phyloP scores from a whole-genome alignment of 2,888 invertebrate genomes.

The Mythimna vitellina region DNA sequence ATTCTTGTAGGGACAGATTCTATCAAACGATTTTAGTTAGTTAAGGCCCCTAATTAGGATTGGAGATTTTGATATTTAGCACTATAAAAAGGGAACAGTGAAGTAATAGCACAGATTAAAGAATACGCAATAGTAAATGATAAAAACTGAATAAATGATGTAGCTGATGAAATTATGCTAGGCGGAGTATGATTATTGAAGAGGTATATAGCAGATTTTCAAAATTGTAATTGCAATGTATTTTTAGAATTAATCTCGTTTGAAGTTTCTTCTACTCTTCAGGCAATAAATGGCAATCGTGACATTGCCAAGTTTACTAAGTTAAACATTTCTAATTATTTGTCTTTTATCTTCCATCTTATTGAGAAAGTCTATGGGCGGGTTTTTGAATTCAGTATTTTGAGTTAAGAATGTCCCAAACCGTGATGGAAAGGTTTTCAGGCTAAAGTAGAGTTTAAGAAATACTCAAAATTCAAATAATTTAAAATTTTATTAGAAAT shows the following conservation, averaged over 20 bases:
- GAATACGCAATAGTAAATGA: background rate
- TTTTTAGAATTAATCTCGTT: too few relatives aligned
- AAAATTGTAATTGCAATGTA: too few relatives aligned
- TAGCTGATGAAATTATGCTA: too few relatives aligned
- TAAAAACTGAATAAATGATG: too few relatives aligned
- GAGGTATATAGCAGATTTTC: background rate
- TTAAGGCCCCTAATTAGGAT: conserved; percentile 2
- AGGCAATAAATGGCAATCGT: background rate
- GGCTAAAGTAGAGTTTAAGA: too few relatives aligned
- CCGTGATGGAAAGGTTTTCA: too few relatives aligned
- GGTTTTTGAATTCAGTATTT: too few relatives aligned
- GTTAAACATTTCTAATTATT: conserved; percentile 4
- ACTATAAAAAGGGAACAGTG: background rate
- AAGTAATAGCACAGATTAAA: too few relatives aligned
- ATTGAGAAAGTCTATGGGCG: background rate
- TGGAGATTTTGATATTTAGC: conserved; percentile 6
- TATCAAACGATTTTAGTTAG: conserved; percentile 30
- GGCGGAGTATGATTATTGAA: too few relatives aligned
- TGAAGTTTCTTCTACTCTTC: background rate
- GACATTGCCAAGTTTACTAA: background rate
- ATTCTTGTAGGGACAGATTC: conserved; percentile 33
- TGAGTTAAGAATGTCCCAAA: too few relatives aligned
- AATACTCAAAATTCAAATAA: background rate
- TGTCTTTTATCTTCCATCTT: conserved; percentile 16
- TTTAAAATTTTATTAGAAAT: too few relatives aligned